phyloP scores from a whole-genome alignment of 2,888 invertebrate genomes.

The Heliconius sara region DNA sequence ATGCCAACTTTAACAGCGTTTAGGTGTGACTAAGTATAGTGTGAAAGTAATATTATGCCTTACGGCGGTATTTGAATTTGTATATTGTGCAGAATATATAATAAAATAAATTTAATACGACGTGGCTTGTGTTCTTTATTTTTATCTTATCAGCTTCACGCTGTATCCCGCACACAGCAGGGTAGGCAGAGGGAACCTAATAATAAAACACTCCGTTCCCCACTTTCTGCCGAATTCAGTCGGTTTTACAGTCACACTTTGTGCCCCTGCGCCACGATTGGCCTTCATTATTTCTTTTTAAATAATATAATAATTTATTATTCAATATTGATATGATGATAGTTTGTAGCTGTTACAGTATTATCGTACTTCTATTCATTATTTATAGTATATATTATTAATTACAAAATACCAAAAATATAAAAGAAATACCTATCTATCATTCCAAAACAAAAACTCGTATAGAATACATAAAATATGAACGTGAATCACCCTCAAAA shows the following conservation, averaged over 20 bases:
- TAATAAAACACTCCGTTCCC: too few species aligned
- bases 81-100: neutral
- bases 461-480: constrained; percentile 22
- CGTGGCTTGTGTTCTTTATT: too few species aligned
- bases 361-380: too few species aligned
- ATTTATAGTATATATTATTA: neutral
- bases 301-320: neutral
- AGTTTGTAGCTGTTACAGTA: neutral
- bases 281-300: neutral
- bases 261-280: too few species aligned
- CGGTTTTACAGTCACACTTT: too few species aligned
- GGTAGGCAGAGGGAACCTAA: too few species aligned
- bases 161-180: too few species aligned
- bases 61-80: constrained; percentile 11
- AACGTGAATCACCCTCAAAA: constrained; percentile 31
- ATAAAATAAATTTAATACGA: neutral
- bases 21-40: constrained; percentile 41
- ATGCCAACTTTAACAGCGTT: constrained; percentile 50
- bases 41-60: constrained; percentile 37
- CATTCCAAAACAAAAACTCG: constrained; percentile 31
- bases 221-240: too few species aligned
- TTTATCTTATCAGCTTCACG: too few species aligned
- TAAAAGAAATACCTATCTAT: neutral
- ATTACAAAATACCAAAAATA: neutral
- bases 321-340: neutral